Percentiles rank a stretch among this genome's conserved stretches.
phyloP scores from a whole-genome alignment of 2,113 vertebrate genomes.

The Cygnus atratus region DNA sequence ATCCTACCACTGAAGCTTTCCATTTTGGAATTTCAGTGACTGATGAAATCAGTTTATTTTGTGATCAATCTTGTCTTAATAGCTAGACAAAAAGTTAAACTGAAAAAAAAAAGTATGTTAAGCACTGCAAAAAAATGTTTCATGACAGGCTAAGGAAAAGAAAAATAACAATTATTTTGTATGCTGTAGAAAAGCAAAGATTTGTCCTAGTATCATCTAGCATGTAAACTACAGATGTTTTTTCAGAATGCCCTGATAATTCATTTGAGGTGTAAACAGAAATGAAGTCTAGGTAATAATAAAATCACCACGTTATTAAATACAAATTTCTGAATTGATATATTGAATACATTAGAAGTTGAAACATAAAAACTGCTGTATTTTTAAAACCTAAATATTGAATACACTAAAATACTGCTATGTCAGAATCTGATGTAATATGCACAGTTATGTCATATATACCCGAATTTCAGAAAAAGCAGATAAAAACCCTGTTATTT shows the following conservation, averaged over 20 bases:
- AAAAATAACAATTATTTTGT: neutral
- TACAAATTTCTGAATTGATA: neutral
- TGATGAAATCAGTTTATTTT: neutral
- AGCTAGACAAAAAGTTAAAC: neutral
- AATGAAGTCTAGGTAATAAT: neutral
- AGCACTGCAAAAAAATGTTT: neutral
- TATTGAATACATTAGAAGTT: neutral
- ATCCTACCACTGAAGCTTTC: neutral
- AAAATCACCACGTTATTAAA: neutral
- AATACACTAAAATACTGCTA: neutral
- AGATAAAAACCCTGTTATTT: neutral
- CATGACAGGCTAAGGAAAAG: neutral
- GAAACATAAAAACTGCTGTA: neutral
- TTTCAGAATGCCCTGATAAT: neutral
- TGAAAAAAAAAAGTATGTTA: neutral
- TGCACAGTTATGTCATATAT: neutral
- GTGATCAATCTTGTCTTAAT: neutral
- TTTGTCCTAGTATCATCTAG: neutral
- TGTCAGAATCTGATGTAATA: neutral
- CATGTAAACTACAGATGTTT: neutral
- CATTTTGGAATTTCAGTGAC: neutral
- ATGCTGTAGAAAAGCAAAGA: neutral
- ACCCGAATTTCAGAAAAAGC: neutral
- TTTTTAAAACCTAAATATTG: neutral
- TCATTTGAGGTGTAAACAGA: neutral